Percentiles rank a stretch among this genome's conserved stretches.
These are phyloP conservation scores for Girardinichthys multiradiatus DNA, from an alignment of 2,113 vertebrate genomes.

Conservation along the genomic window DNA sequence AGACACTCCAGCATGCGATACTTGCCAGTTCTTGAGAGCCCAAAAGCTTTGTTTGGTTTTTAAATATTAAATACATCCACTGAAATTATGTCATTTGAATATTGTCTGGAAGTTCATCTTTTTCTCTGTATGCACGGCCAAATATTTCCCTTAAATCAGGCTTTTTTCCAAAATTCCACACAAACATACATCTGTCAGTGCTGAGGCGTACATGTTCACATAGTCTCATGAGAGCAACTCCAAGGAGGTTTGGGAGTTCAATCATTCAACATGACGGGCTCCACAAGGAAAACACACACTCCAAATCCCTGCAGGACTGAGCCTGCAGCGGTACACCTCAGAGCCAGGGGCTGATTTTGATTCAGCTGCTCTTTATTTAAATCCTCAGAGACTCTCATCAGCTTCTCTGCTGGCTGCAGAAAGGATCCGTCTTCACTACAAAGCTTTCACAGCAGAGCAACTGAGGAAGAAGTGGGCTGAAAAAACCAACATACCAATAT, in stretches of 20 bases:
- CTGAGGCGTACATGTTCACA: neutral
- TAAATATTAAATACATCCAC: constrained; percentile 45
- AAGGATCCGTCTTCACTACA: constrained; percentile 53
- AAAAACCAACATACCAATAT: constrained; percentile 27
- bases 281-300: constrained; percentile 44
- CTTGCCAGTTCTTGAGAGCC: constrained; percentile 1
- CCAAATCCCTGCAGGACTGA: constrained; percentile 52
- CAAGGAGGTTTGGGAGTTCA: constrained; percentile 51
- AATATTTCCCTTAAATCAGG: constrained; percentile 44
- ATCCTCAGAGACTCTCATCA: constrained; percentile 62
- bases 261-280: constrained; percentile 57
- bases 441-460: constrained; percentile 29
- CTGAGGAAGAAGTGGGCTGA: constrained; percentile 17
- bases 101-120: constrained; percentile 30
- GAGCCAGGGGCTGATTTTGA: constrained; percentile 57
- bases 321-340: constrained; percentile 62
- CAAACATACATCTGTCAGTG: neutral
- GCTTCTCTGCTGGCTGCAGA: constrained; percentile 37
- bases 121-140: constrained; percentile 15
- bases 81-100: constrained; percentile 44
- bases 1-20: neutral
- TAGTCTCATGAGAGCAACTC: constrained; percentile 43
- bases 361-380: constrained; percentile 57
- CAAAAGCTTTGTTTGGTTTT: constrained; percentile 13
- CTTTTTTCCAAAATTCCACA: constrained; percentile 8